phyloP scores from a whole-genome alignment of 2,888 invertebrate species.

The Adela reaumurella region DNA sequence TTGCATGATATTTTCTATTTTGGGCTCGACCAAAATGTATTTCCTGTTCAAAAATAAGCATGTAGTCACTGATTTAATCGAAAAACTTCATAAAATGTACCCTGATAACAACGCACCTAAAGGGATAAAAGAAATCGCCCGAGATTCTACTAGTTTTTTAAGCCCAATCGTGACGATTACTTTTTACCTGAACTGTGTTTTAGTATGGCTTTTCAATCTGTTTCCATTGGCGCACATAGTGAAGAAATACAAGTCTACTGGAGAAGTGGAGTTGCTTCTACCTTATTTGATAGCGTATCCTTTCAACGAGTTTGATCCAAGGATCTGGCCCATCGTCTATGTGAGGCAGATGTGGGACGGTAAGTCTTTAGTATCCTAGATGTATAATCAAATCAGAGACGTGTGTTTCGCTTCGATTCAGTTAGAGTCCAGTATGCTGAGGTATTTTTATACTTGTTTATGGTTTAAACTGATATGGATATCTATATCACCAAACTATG shows the following conservation, averaged over 20 bases:
- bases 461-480: no score
- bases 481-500: no score
- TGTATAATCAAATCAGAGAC: no score
- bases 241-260: background rate
- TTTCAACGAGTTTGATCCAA: constrained; percentile 23
- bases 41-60: background rate
- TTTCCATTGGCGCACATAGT: background rate
- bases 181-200: background rate
- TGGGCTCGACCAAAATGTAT: background rate
- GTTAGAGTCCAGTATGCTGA: no score
- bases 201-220: background rate
- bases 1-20: background rate
- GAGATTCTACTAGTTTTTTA: background rate
- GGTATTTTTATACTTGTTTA: no score
- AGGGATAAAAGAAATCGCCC: background rate
- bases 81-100: background rate
- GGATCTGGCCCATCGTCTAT: constrained; percentile 28
- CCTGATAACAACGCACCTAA: background rate
- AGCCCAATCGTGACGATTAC: background rate
- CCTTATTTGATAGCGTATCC: constrained; percentile 31
- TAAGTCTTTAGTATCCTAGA: no score
- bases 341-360: constrained; percentile 29
- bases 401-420: no score
- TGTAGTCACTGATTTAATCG: background rate
- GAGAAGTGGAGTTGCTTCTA: constrained; percentile 19